These are phyloP conservation scores for Listrodromus nycthemerus DNA, from an alignment of 2,888 invertebrate species.

Conservation along the genomic window DNA sequence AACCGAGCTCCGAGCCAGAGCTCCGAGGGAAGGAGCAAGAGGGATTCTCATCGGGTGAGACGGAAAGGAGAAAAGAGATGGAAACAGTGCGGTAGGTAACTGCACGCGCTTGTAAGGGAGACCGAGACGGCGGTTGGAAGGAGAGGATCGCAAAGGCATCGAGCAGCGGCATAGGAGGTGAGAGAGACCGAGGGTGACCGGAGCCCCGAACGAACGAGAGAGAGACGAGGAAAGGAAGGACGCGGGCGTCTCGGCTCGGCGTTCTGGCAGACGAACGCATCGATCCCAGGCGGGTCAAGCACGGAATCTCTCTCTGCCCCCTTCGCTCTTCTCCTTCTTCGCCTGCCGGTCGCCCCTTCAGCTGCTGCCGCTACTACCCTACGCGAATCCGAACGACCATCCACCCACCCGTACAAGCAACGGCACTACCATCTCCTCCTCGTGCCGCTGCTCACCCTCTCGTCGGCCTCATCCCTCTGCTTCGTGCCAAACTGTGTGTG, in stretches of 20 bases:
- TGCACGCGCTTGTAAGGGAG: slow-evolving; percentile 62
- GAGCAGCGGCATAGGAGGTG: slow-evolving; percentile 54
- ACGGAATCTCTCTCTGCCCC: slow-evolving; percentile 81
- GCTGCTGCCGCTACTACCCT: slow-evolving; percentile 63
- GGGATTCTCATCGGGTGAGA: slow-evolving; percentile 31
- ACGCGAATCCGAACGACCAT: slow-evolving; percentile 66
- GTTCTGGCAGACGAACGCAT: slow-evolving; percentile 85
- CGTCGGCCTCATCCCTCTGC: slow-evolving; percentile 65
- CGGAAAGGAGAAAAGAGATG: slow-evolving; percentile 65
- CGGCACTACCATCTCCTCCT: slow-evolving; percentile 57
- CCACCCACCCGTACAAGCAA: slow-evolving; percentile 59
- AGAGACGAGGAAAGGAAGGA: slow-evolving; percentile 78
- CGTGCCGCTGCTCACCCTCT: slow-evolving; percentile 41
- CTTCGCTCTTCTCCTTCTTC: slow-evolving; percentile 64
- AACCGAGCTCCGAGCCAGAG: slow-evolving; percentile 64
- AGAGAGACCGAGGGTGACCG: slow-evolving; percentile 60
- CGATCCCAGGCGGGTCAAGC: slow-evolving; percentile 85
- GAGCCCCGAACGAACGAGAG: slow-evolving; percentile 60
- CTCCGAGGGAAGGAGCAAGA: slow-evolving; percentile 54
- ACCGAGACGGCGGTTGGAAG: slow-evolving; percentile 53
- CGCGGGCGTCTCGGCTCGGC: slow-evolving; percentile 82
- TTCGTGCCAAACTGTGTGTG: slow-evolving; percentile 66
- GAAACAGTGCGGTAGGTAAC: slow-evolving; percentile 64
- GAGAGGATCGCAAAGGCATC: slow-evolving; percentile 43
- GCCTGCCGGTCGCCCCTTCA: slow-evolving; percentile 60